Evolutionary conservation across 2,888 invertebrate genomes (phyloP).

Genomic region (Drosophila nr. fundita): DNA sequence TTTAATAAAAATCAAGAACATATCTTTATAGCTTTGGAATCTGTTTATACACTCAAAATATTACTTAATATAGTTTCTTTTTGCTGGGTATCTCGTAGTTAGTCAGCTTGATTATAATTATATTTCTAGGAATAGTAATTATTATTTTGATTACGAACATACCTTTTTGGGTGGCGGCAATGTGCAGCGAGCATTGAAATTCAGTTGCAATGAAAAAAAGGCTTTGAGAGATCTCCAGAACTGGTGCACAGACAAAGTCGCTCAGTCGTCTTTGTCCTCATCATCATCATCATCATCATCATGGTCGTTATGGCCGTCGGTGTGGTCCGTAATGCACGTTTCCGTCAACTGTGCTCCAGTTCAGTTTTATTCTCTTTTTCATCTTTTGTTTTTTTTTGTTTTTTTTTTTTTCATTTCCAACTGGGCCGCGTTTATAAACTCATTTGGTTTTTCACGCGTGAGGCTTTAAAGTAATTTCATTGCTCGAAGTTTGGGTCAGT

Average conservation of each 20-base stretch:
- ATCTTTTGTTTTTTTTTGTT: neutral
- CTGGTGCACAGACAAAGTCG: conserved; percentile 55
- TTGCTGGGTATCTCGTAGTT: neutral
- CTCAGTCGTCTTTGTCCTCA: neutral
- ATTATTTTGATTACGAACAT: conserved; percentile 35
- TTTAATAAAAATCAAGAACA: neutral
- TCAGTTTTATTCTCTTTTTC: conserved; percentile 9
- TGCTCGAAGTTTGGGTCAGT: conserved; percentile 7
- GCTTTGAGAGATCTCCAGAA: conserved; percentile 24
- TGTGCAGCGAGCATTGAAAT: conserved; percentile 51
- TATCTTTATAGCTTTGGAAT: neutral
- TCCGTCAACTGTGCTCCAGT: conserved; percentile 51
- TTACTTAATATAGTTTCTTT: no score
- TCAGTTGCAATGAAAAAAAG: conserved; percentile 19
- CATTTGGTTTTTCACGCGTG: conserved; percentile 49
- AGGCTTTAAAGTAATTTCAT: conserved; percentile 30
- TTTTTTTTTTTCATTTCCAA: neutral
- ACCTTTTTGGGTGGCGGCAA: conserved; percentile 57
- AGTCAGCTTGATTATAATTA: neutral
- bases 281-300: conserved; percentile 14
- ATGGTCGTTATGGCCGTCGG: conserved; percentile 10
- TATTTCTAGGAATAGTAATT: conserved; percentile 9
- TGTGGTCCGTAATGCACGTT: conserved; percentile 59
- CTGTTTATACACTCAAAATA: neutral
- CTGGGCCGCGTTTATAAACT: conserved; percentile 53